A percentile compares a stretch with the other conserved stretches of the same genome.
Conservation (phyloP, 2,797 vertebrate species). For the Peromyscus eremicus region DNA sequence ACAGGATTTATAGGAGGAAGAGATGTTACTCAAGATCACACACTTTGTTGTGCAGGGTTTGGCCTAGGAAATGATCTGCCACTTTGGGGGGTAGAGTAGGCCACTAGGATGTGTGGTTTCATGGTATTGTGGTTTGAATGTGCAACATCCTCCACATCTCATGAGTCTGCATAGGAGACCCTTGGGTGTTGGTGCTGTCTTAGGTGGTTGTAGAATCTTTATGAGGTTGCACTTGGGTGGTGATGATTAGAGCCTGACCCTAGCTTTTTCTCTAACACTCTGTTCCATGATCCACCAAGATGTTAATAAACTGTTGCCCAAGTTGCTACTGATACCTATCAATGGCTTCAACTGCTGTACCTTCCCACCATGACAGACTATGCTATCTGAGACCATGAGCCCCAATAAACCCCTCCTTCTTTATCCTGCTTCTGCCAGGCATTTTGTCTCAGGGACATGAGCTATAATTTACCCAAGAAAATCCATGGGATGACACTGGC, state of each 20-base stretch:
- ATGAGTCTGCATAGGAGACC: background rate
- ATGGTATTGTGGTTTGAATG: background rate
- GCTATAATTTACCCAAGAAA: background rate
- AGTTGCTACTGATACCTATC: background rate
- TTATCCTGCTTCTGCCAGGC: background rate
- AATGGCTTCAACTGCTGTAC: background rate
- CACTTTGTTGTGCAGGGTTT: background rate
- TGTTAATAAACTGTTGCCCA: background rate
- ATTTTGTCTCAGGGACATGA: background rate
- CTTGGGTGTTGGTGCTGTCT: too few relatives aligned
- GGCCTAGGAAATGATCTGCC: background rate
- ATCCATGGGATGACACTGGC: background rate
- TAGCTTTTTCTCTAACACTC: background rate
- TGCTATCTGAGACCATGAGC: background rate
- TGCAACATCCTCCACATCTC: background rate
- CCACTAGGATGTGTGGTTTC: accelerated
- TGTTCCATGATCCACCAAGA: background rate
- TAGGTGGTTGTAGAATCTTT: background rate
- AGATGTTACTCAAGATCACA: background rate
- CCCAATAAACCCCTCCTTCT: background rate
- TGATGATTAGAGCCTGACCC: background rate
- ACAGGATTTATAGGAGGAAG: background rate
- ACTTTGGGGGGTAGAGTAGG: background rate
- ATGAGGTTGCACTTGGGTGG: background rate
- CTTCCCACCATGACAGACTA: background rate